These are phyloP conservation scores for Melanotaenia duboulayi DNA, from an alignment of 2,113 vertebrate species.

Conservation along the genomic window DNA sequence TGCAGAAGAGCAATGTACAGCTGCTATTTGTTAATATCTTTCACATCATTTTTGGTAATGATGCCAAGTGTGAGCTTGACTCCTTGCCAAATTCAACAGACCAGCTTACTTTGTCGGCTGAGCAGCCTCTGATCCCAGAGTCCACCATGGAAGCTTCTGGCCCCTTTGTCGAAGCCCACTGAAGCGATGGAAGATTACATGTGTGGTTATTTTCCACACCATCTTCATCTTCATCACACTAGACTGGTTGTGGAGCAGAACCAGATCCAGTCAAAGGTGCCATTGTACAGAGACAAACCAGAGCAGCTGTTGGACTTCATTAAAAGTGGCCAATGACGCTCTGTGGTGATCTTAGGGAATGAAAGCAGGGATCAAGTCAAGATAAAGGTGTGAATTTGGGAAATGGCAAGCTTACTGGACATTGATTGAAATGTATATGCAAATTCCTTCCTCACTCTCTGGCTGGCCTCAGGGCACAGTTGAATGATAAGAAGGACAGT, in stretches of 20 bases:
- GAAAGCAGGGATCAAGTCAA: slow-evolving; percentile 39
- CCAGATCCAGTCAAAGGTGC: slow-evolving; percentile 43
- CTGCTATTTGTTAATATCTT: slow-evolving; percentile 20
- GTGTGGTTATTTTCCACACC: slow-evolving; percentile 47
- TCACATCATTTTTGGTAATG: slow-evolving; percentile 21
- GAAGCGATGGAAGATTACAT: slow-evolving; percentile 67
- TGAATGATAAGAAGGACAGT: slow-evolving; percentile 69
- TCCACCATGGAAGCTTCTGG: slow-evolving; percentile 48
- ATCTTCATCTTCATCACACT: slow-evolving; percentile 41
- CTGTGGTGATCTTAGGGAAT: slow-evolving; percentile 12
- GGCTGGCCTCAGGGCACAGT: slow-evolving; percentile 45
- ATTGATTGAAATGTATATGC: slow-evolving; percentile 47
- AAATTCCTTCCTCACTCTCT: slow-evolving; percentile 40
- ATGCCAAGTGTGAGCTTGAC: slow-evolving; percentile 24
- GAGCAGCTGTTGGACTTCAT: slow-evolving; percentile 66
- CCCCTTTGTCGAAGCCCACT: slow-evolving; percentile 56
- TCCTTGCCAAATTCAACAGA: slow-evolving; percentile 66
- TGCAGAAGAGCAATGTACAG: background rate
- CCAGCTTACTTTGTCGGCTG: slow-evolving; percentile 51
- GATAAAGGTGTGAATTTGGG: slow-evolving; percentile 36
- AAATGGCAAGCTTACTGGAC: slow-evolving; percentile 38
- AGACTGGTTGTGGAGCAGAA: slow-evolving; percentile 33
- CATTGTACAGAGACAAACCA: slow-evolving; percentile 31
- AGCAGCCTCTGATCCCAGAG: slow-evolving; percentile 56
- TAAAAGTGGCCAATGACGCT: slow-evolving; percentile 38